Evolutionary conservation across 2,888 invertebrate genomes (phyloP).

Genomic region (Melanotus villosus): DNA sequence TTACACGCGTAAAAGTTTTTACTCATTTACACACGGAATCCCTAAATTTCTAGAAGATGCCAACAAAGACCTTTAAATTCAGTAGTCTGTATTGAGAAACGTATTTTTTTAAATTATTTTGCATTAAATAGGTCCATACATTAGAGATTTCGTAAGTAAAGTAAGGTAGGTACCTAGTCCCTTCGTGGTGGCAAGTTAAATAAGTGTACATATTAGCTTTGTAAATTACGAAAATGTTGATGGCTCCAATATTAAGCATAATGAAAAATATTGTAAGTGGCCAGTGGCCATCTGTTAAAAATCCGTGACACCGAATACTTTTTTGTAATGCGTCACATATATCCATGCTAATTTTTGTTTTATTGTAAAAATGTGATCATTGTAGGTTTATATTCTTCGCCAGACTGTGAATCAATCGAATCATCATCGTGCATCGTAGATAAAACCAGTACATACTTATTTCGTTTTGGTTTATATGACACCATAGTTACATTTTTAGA

Average conservation of each 20-base stretch:
- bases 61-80: not conserved
- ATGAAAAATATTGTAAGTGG: conserved; percentile 10
- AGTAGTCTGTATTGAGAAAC: too few species aligned
- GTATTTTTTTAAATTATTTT: conserved; percentile 4
- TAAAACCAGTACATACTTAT: conserved; percentile 47
- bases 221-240: conserved; percentile 7
- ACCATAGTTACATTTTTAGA: conserved; percentile 10
- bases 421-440: conserved; percentile 26
- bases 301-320: conserved; percentile 10
- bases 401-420: conserved; percentile 46
- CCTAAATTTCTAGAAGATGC: not conserved
- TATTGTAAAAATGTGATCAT: conserved; percentile 15
- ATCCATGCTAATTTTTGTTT: conserved; percentile 14
- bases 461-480: conserved; percentile 21
- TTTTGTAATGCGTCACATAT: conserved; percentile 9
- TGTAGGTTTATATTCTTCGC: conserved; percentile 11
- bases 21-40: conserved; percentile 9
- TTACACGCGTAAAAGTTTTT: conserved; percentile 12
- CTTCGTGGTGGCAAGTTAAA: too few species aligned
- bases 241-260: not conserved
- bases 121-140: not conserved
- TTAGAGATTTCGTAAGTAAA: conserved; percentile 4
- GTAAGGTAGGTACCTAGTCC: too few species aligned
- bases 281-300: conserved; percentile 6
- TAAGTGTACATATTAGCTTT: not conserved